Evolutionary conservation across 2,888 invertebrate genomes (phyloP).

Genomic region (Caradrina clavipalpis): DNA sequence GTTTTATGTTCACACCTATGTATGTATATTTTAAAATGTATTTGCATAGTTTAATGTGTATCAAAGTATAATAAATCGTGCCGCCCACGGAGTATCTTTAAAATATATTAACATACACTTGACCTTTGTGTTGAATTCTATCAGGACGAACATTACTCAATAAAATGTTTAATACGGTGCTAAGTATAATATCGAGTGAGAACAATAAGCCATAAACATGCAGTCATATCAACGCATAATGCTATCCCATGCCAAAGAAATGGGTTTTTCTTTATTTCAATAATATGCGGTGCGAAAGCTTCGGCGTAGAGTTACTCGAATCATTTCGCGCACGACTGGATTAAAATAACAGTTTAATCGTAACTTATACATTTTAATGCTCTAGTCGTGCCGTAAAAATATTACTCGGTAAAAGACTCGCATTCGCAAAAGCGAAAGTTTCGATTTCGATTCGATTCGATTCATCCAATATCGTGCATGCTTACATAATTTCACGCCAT

Average conservation of each 20-base stretch:
- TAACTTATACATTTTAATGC: conserved; percentile 64
- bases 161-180: conserved; percentile 83
- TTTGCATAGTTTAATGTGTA: conserved; percentile 59
- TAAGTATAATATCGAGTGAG: conserved; percentile 80
- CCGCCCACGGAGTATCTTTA: conserved; percentile 64
- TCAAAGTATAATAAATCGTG: conserved; percentile 57
- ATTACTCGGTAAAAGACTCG: conserved; percentile 49
- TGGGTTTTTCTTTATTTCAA: conserved; percentile 82
- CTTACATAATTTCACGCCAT: conserved; percentile 57
- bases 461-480: conserved; percentile 58
- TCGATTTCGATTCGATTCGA: conserved; percentile 58
- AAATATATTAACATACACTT: conserved; percentile 70
- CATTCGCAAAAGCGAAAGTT: conserved; percentile 56
- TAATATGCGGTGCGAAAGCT: conserved; percentile 69
- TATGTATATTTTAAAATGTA: conserved; percentile 50
- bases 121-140: conserved; percentile 79
- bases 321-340: conserved; percentile 72
- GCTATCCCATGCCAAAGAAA: conserved; percentile 77
- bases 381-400: conserved; percentile 62
- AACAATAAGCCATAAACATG: conserved; percentile 89
- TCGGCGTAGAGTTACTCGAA: conserved; percentile 70
- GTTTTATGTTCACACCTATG: conserved; percentile 39
- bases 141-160: conserved; percentile 77
- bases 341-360: conserved; percentile 65
- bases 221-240: conserved; percentile 85